Percentiles rank a stretch among this genome's conserved stretches.
These are phyloP conservation scores for Lampris megalopsis DNA, from an alignment of 2,113 vertebrate genomes.

Conservation along the genomic window DNA sequence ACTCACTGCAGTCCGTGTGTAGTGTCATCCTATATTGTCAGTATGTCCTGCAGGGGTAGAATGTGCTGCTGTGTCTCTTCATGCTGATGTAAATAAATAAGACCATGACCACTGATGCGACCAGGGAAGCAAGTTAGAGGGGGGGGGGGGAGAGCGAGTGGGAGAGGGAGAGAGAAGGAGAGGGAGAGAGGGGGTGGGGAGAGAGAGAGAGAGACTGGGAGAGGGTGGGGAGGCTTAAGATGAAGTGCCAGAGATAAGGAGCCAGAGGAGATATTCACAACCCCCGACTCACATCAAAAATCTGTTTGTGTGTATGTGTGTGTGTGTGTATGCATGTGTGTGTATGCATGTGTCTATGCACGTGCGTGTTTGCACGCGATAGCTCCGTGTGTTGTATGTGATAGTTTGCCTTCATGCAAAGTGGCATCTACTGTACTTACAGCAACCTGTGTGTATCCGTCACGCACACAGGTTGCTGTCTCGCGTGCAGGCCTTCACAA, in stretches of 20 bases:
- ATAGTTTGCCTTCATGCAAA: constrained; percentile 52
- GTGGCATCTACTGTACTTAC: constrained; percentile 27
- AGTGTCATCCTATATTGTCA: too few species aligned
- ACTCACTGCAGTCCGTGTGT: too few species aligned
- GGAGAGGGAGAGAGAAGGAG: constrained; percentile 45
- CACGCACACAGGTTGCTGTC: not conserved
- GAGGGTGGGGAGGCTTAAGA: not conserved
- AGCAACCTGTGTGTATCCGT: constrained; percentile 29
- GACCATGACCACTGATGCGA: constrained; percentile 47
- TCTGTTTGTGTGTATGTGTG: not conserved
- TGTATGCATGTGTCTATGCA: constrained; percentile 5
- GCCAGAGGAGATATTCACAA: not conserved
- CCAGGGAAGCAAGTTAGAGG: constrained; percentile 4
- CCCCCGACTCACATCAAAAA: not conserved
- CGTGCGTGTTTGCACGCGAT: too few species aligned
- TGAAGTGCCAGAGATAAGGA: not conserved
- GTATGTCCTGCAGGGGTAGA: not conserved
- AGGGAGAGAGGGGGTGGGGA: constrained; percentile 40
- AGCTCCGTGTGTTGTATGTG: constrained; percentile 16
- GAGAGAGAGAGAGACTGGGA: constrained; percentile 45
- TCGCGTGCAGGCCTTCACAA: too few species aligned
- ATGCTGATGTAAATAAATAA: constrained; percentile 54
- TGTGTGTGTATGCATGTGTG: constrained; percentile 17
- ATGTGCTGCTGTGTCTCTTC: not conserved
- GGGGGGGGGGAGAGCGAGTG: constrained; percentile 18